Evolutionary conservation across 2,797 vertebrate genomes (phyloP), one percentile per base, ranked within the genome.

Genomic region (Semotilus atromaculatus): DNA sequence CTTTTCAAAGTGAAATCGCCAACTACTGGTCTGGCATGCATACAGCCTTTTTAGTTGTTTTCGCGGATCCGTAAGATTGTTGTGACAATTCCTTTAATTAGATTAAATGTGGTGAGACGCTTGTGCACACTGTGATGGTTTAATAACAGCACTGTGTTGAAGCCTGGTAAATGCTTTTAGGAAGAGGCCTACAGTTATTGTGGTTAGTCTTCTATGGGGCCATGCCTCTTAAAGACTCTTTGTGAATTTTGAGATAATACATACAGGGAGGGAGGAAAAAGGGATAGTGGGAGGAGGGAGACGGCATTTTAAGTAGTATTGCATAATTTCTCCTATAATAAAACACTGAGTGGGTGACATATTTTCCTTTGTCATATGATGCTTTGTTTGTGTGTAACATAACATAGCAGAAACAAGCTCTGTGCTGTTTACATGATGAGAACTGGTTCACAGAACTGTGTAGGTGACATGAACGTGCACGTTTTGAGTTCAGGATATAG

Each of bases 151-250:
- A 36, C 18, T 72, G 26, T 43, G 23, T 48, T 68, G 21, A 38
- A 21, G 45, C 7, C 40, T 34, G 36, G 31, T 51, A 26, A 74
- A 48, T 38, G 10, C 51, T 81, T 53, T 66, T 23, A 53, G 64
- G 40, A 72, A 81, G 82, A 80, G 66, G 23, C 64, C 55, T 73
- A 38, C 40, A 78, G 85, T 83, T 88, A 60, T 82, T 89, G 84
- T 86, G 86, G 88, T 89, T 84, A 60, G 76, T 64, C 16, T 3
- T 77, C 26, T 34, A 6, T 60, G 89, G 55, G 71, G 85, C 88
- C 51, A 70, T 87, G 89, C 88, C 91, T 89, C 89, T 92, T 93
- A 90, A 87, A 81, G 91, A 92, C 90, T 89, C 90, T 92, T 91
- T 90, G 91, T 90, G 77, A 73, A 85, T 83, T 87, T 89, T 88